Conservation (phyloP, 2,888 invertebrate species). For the Patella caerulea region DNA sequence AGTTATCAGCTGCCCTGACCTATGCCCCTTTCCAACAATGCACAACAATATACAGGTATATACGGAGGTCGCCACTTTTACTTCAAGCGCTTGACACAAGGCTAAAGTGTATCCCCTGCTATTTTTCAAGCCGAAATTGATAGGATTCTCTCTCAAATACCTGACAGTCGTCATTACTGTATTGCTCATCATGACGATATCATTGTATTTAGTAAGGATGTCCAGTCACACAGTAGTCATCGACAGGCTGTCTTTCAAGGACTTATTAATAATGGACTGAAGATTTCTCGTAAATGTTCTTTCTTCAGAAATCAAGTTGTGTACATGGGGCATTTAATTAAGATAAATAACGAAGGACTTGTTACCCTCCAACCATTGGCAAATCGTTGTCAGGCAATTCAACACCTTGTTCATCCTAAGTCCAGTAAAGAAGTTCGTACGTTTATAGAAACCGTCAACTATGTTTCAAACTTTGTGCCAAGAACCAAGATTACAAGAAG, state of each 20-base stretch:
- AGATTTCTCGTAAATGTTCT: slow-evolving; percentile 3
- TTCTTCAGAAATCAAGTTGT: neutral
- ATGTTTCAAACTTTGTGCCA: neutral
- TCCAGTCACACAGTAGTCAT: neutral
- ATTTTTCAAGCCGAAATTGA: neutral
- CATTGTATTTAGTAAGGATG: neutral
- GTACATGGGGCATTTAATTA: neutral
- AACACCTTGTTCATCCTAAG: neutral
- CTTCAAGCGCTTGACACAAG: neutral
- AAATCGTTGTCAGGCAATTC: neutral
- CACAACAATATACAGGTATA: neutral
- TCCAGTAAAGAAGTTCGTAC: neutral
- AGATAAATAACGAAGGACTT: neutral
- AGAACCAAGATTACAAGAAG: too few species aligned
- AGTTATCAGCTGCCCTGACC: neutral
- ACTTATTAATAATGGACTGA: neutral
- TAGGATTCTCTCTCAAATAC: neutral
- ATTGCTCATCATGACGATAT: neutral
- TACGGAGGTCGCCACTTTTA: neutral
- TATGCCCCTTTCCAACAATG: neutral
- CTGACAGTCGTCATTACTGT: neutral
- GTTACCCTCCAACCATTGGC: slow-evolving; percentile 3
- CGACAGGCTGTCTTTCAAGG: neutral
- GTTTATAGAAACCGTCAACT: neutral
- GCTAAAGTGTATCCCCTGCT: neutral